These are phyloP conservation scores for Drosophila paramelanica DNA, from an alignment of 2,888 invertebrate species.

Conservation along the genomic window DNA sequence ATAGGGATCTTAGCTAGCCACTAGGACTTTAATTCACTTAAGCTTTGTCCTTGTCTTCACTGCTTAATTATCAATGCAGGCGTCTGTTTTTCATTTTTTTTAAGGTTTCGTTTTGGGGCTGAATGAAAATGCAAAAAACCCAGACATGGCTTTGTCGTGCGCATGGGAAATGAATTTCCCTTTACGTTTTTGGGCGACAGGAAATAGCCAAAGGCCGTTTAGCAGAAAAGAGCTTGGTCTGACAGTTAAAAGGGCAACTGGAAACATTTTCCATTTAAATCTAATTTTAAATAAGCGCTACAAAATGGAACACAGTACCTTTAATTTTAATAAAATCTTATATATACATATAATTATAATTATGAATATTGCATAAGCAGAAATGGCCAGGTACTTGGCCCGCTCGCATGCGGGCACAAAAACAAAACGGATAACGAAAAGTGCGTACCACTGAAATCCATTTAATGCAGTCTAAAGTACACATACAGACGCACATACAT, in stretches of 20 bases:
- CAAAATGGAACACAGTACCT: conserved; percentile 13
- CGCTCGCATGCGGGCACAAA: conserved; percentile 58
- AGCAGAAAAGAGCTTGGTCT: conserved; percentile 23
- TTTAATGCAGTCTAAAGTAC: conserved; percentile 43
- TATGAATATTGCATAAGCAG: conserved; percentile 57
- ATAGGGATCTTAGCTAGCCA: conserved; percentile 30
- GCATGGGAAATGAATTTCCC: conserved; percentile 78
- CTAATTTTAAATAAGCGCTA: conserved; percentile 31
- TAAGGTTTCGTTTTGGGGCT: conserved; percentile 55
- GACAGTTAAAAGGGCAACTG: conserved; percentile 26
- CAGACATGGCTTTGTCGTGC: conserved; percentile 79
- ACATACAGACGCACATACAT: conserved; percentile 5
- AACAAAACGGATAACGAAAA: conserved; percentile 62
- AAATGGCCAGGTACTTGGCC: conserved; percentile 27
- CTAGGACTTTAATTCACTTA: conserved; percentile 24
- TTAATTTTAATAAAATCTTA: neutral
- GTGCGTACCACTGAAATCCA: conserved; percentile 67
- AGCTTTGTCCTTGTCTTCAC: conserved; percentile 35
- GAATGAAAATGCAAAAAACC: conserved; percentile 54
- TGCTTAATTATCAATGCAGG: conserved; percentile 81
- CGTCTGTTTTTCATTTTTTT: conserved; percentile 43
- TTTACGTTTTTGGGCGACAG: conserved; percentile 68
- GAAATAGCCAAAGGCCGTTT: conserved; percentile 60
- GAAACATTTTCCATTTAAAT: conserved; percentile 30
- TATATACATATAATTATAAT: conserved; percentile 55